These are phyloP conservation scores for Thermophis baileyi DNA, from an alignment of 2,113 vertebrate genomes.

Conservation along the genomic window DNA sequence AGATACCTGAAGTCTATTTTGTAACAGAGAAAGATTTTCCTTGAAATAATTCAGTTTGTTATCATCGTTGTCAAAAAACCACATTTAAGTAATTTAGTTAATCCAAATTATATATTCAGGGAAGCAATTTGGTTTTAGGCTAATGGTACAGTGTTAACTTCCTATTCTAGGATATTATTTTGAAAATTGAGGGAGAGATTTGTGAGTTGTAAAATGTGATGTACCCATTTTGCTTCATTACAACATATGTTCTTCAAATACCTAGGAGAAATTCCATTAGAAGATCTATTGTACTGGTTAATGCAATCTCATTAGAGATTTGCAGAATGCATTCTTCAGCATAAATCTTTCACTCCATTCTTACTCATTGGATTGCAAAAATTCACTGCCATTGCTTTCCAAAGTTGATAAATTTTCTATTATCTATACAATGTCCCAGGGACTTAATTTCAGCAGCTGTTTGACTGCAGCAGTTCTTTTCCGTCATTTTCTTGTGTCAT, in stretches of 20 bases:
- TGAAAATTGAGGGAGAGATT: conserved; percentile 30
- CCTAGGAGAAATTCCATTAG: neutral
- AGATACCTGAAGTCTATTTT: neutral
- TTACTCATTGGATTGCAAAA: neutral
- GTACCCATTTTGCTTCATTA: conserved; percentile 3
- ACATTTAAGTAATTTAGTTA: neutral
- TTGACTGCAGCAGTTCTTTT: conserved; percentile 52
- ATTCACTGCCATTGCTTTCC: neutral
- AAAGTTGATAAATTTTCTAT: conserved; percentile 21
- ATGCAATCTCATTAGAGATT: neutral
- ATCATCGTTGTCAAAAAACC: neutral
- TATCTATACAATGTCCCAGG: conserved; percentile 56
- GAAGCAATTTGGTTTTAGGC: neutral
- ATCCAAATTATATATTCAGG: neutral
- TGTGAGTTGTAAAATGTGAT: conserved; percentile 17
- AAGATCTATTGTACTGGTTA: neutral
- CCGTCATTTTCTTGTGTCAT: conserved; percentile 54
- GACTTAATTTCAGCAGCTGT: conserved; percentile 61
- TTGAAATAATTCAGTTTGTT: neutral
- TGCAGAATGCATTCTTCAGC: neutral
- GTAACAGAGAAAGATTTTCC: neutral
- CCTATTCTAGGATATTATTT: neutral
- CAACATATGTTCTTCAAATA: neutral
- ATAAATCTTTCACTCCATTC: neutral
- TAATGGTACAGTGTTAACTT: neutral